Base-by-base conservation (phyloP, 2,113 vertebrate genomes). In the Chaetodon trifascialis region DNA sequence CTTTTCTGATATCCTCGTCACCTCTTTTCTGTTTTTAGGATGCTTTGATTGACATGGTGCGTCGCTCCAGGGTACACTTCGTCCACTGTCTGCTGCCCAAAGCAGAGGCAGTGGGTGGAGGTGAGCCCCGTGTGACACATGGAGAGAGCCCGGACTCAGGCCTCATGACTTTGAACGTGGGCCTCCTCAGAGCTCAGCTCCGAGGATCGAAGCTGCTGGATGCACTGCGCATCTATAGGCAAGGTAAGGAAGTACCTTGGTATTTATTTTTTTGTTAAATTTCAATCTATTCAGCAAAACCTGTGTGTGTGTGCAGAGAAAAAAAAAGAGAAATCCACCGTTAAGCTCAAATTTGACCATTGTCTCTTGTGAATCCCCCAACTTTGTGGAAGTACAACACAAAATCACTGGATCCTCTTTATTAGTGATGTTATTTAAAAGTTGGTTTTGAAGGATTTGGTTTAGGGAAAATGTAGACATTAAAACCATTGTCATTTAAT, bases 21-120 rank as follows among this genome's bases (percentile, higher is more conserved):
- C 34, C 19, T 49, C n/a, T 11, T 30, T 5, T 63, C 7, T 86
- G 47, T 58, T 68, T 55, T 58, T 9, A 99, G 98, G 98, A 99
- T 0, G 98, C 97, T n/a, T 95, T 99, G 75, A 95, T 99, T 1
- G 98, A 99, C 92, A 98, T 97, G 87, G 95, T 99, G 85, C 97
- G 97, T 90, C 96, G 97, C 65, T 98, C 98, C 58, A 97, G 95
- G 93, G 95, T 98, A 11, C 98, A 99, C 90, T 99, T 99, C 0
- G 94, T 99, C 67, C 97, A 99, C 89, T 99, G 97, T 88, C 95
- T 99, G 88, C 88, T 99, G 83, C 97, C 98, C 47, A 96, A 97
- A 90, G 95, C 95, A 0, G 96, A 97, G 4, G 94, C 95, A 23
- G 92, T 95, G 23, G 85, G 92, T 0, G 96, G 94, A 73, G 94